Percentiles rank a stretch among this genome's conserved stretches.
phyloP scores from a whole-genome alignment of 1,140 invertebrate genomes.

The Helicoverpa zea region DNA sequence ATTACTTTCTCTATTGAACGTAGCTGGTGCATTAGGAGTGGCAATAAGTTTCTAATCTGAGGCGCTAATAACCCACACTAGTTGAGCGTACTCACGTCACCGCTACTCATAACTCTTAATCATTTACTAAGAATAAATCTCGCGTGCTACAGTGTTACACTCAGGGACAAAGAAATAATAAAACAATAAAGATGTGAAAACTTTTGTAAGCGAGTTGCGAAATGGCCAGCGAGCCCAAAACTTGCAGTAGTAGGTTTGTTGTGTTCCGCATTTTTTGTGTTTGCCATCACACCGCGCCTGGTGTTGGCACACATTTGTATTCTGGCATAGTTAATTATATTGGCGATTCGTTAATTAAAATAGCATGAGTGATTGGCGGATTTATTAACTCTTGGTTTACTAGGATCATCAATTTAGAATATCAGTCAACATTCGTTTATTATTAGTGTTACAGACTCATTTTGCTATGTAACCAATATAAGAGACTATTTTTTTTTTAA shows the following conservation, averaged over 20 bases:
- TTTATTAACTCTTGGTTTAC: conserved; percentile 1
- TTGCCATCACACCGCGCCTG: not conserved
- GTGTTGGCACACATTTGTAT: conserved; percentile 17
- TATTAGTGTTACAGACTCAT: not conserved
- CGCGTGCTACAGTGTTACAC: not conserved
- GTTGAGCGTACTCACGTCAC: conserved; percentile 32
- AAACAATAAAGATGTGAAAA: not conserved
- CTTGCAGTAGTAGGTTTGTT: not conserved
- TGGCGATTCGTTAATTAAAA: conserved; percentile 31
- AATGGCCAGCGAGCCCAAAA: not conserved
- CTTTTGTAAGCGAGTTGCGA: not conserved
- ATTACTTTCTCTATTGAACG: conserved; percentile 38
- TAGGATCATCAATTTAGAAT: no score
- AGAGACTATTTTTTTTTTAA: no score
- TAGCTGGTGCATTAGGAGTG: conserved; percentile 26
- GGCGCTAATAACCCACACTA: conserved; percentile 22
- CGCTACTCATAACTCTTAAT: conserved; percentile 1
- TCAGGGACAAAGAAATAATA: not conserved
- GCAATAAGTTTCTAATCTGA: conserved; percentile 45
- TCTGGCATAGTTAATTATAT: conserved; percentile 3
- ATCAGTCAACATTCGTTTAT: not conserved
- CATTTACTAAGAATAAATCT: conserved; percentile 28
- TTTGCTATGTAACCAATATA: not conserved
- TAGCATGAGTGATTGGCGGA: not conserved
- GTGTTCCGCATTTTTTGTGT: not conserved